Evolutionary conservation across 2,113 vertebrate species (phyloP).

Genomic region (Pimephales promelas): DNA sequence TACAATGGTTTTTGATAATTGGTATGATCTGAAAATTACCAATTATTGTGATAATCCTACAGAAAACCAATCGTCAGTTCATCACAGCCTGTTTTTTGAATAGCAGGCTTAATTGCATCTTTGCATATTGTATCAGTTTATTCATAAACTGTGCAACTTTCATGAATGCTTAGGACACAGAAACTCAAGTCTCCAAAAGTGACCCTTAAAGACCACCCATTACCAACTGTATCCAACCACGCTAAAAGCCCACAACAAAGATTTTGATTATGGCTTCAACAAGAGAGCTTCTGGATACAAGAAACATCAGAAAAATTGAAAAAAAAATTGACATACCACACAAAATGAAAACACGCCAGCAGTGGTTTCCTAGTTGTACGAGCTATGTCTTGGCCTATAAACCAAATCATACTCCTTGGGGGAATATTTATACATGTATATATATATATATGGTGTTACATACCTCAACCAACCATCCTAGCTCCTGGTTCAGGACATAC

Average conservation of each 20-base stretch:
- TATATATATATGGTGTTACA: background rate
- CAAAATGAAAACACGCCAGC: constrained; percentile 58
- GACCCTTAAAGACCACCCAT: background rate
- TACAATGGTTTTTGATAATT: constrained; percentile 25
- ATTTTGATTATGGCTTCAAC: constrained; percentile 53
- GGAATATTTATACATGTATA: background rate
- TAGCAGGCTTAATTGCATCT: constrained; percentile 2
- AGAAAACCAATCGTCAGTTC: constrained; percentile 6
- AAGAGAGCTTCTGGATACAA: constrained; percentile 62
- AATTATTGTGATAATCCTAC: background rate
- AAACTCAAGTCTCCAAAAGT: constrained; percentile 21
- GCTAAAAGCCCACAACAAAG: constrained; percentile 9
- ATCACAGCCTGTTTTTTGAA: background rate
- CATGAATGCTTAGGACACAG: background rate
- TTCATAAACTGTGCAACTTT: background rate
- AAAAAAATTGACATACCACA: constrained; percentile 30
- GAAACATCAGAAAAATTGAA: constrained; percentile 52
- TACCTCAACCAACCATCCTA: background rate
- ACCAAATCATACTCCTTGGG: constrained; percentile 1
- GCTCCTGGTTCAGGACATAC: background rate
- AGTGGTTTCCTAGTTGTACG: constrained; percentile 60
- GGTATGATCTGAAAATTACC: background rate
- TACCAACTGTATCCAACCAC: background rate
- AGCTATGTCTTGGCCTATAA: constrained; percentile 20
- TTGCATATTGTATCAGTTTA: constrained; percentile 25